Evolutionary conservation across 2,888 invertebrate genomes (phyloP).

Genomic region (Heliconius sara): DNA sequence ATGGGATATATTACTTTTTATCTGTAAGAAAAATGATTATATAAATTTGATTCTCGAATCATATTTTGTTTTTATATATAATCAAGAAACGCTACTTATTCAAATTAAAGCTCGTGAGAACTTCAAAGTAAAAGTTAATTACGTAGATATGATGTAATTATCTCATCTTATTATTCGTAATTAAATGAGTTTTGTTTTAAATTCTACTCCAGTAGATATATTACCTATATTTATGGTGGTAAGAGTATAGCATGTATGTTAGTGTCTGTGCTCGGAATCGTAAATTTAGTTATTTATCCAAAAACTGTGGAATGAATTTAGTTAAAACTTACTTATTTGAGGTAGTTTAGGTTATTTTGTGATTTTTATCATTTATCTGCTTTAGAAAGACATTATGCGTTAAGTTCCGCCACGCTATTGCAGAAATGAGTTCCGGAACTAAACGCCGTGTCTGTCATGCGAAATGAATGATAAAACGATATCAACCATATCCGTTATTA

Average conservation of each 20-base stretch:
- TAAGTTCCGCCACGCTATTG: too few relatives aligned
- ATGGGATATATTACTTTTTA: neutral
- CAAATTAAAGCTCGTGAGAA: constrained; percentile 14
- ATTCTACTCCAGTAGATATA: neutral
- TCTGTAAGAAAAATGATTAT: neutral
- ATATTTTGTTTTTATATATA: neutral
- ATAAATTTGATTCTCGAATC: neutral
- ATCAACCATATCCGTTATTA: too few relatives aligned
- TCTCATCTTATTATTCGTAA: constrained; percentile 11
- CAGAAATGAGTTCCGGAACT: too few relatives aligned
- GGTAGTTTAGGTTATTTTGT: neutral
- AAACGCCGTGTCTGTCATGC: too few relatives aligned
- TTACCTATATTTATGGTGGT: neutral
- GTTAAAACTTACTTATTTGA: too few relatives aligned
- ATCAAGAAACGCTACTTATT: constrained; percentile 1
- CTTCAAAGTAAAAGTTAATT: constrained; percentile 9
- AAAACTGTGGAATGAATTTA: neutral
- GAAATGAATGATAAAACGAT: too few relatives aligned
- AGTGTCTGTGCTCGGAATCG: neutral
- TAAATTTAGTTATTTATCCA: neutral
- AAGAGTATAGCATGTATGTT: neutral
- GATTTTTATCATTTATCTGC: too few relatives aligned
- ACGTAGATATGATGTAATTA: constrained; percentile 7
- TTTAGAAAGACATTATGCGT: too few relatives aligned
- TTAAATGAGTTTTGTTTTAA: neutral